Evolutionary conservation across 2,113 vertebrate species (phyloP).

Genomic region (Pleuronectes platessa): DNA sequence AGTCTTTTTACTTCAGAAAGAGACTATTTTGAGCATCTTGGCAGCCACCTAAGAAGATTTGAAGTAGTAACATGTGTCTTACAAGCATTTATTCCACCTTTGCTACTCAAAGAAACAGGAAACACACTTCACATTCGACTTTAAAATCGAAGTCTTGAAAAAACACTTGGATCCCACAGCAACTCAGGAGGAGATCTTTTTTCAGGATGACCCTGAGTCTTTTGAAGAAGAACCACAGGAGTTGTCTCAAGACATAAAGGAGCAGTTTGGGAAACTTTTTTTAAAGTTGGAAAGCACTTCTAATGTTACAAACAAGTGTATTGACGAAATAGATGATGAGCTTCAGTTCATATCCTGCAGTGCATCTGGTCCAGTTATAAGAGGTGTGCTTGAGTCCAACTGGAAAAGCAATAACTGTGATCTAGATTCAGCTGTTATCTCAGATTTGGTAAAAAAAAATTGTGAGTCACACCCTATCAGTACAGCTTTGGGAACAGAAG

Average conservation of each 20-base stretch:
- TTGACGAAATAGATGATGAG: background rate
- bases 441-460: background rate
- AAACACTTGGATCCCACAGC: background rate
- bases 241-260: background rate
- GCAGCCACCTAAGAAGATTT: too few species aligned
- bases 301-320: slow-evolving; percentile 1
- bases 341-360: background rate
- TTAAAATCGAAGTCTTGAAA: background rate
- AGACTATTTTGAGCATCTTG: too few species aligned
- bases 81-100: background rate
- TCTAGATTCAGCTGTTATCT: background rate
- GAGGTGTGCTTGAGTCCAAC: background rate
- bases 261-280: background rate
- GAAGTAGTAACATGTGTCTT: background rate
- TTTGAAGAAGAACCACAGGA: background rate
- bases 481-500: background rate
- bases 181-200: background rate
- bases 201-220: background rate
- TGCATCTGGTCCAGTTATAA: background rate
- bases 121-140: background rate
- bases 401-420: background rate
- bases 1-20: too few species aligned
- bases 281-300: background rate
- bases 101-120: background rate
- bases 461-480: background rate